phyloP scores from a whole-genome alignment of 2,888 invertebrate genomes.

The Noctua comes region DNA sequence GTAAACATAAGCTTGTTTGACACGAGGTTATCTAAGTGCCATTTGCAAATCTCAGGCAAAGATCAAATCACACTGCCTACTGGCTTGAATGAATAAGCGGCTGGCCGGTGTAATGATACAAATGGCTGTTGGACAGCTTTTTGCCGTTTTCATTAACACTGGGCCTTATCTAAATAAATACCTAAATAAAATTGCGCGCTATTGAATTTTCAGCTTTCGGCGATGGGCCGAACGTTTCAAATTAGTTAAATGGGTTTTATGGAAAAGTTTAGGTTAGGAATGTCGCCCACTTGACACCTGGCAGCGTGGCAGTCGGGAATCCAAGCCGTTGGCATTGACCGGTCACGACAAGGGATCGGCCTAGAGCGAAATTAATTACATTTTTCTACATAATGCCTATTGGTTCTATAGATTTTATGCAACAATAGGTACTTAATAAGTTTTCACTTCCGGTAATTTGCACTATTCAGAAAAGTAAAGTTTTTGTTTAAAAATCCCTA shows the following conservation, averaged over 20 bases:
- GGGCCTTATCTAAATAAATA: not conserved
- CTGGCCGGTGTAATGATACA: constrained; percentile 17
- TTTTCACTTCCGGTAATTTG: not conserved
- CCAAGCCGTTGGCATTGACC: constrained; percentile 28
- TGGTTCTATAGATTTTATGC: not conserved
- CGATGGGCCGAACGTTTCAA: too few relatives aligned
- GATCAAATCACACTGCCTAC: constrained; percentile 20
- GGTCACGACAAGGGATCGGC: constrained; percentile 14
- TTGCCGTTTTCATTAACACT: not conserved
- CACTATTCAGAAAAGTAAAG: not conserved
- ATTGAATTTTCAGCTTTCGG: not conserved
- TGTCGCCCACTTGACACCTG: constrained; percentile 35
- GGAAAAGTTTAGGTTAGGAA: constrained; percentile 16
- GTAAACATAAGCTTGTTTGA: not conserved
- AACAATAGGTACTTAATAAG: not conserved
- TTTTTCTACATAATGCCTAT: not conserved
- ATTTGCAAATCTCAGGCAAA: constrained; percentile 34
- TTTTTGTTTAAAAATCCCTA: not conserved
- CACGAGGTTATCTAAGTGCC: not conserved
- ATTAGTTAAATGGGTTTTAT: not conserved
- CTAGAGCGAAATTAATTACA: not conserved
- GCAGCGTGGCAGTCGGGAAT: not conserved
- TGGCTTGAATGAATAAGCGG: constrained; percentile 16
- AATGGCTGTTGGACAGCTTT: constrained; percentile 21
- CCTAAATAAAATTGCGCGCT: not conserved